Conservation (phyloP, 2,797 vertebrate genomes). For the Rhynchotus rufescens region DNA sequence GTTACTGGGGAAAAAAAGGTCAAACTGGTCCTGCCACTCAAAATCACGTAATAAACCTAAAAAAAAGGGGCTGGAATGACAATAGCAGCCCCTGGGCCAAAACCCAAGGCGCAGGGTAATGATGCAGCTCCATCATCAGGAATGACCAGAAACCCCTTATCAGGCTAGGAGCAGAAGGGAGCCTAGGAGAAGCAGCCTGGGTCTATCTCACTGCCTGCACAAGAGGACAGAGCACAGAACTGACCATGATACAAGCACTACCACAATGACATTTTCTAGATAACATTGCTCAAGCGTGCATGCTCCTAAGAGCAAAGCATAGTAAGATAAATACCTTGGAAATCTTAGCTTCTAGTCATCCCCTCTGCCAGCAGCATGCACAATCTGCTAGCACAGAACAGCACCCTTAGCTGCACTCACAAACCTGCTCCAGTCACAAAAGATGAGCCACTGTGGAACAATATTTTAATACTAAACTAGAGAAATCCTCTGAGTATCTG, state of each 20-base stretch:
- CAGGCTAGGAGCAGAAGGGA: background rate
- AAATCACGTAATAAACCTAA: background rate
- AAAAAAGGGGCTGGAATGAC: background rate
- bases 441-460: background rate
- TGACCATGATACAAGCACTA: background rate
- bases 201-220: no score
- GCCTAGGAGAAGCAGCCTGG: background rate
- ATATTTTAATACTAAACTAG: background rate
- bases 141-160: background rate
- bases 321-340: no score
- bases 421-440: no score
- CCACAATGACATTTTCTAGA: accelerated
- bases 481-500: background rate
- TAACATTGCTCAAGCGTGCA: background rate
- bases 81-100: background rate
- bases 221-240: background rate
- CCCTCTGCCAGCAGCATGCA: accelerated
- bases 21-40: background rate
- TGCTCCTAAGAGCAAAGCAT: accelerated
- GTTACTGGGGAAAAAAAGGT: background rate
- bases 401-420: background rate
- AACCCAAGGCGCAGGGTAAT: accelerated
- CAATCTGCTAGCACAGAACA: background rate
- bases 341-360: background rate
- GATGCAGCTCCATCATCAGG: background rate